Conservation (phyloP, 2,888 invertebrate species). For the Lumbricus terrestris region DNA sequence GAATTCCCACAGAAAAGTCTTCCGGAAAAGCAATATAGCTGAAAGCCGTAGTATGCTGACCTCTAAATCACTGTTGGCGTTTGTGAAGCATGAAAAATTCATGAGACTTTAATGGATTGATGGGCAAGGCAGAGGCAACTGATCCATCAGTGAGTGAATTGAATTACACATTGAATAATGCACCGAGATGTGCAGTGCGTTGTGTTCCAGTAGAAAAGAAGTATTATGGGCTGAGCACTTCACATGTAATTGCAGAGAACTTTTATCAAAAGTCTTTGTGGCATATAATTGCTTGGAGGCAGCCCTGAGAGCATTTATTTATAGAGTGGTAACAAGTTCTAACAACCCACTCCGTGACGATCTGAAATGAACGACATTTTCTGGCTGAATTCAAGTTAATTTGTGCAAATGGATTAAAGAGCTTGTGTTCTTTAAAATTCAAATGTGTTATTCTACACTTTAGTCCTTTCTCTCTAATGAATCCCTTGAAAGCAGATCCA, state of each 20-base stretch:
- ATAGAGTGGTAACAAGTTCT: background rate
- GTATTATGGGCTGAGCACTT: background rate
- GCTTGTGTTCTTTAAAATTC: background rate
- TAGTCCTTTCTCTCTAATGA: background rate
- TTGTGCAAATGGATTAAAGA: background rate
- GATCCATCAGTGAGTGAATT: background rate
- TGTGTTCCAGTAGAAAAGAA: background rate
- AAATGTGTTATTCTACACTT: background rate
- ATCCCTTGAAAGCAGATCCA: background rate
- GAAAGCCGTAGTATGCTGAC: background rate
- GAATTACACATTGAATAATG: background rate
- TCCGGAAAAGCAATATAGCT: background rate
- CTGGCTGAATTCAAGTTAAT: background rate
- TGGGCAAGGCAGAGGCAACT: background rate
- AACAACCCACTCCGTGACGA: background rate
- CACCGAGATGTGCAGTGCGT: background rate
- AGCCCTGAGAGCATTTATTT: background rate
- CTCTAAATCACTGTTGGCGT: background rate
- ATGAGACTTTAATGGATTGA: background rate
- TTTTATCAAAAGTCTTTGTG: background rate
- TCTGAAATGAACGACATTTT: background rate
- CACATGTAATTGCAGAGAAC: background rate
- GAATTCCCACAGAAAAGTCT: background rate
- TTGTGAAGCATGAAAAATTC: background rate
- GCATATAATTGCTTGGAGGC: background rate